Base-by-base conservation (phyloP, 2,888 invertebrate genomes). In the Hedychridium roseum region DNA sequence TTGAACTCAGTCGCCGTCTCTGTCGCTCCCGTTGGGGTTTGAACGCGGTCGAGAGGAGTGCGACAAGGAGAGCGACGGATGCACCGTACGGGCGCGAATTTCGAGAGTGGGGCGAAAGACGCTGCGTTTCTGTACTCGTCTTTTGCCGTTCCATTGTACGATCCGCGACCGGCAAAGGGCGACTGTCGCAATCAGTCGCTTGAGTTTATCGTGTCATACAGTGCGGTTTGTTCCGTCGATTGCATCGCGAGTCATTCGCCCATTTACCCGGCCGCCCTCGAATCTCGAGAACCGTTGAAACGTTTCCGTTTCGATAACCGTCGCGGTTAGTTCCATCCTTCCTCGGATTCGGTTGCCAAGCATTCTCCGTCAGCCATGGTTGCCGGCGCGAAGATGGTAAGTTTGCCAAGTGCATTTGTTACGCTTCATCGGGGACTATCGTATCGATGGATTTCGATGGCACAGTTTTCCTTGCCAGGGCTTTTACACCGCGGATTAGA, bases 311-410 rank as follows among this genome's bases (percentile, higher is more conserved):
- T 20, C 34, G 7, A 4, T 12, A 17, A 23, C 21, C 11, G 11
- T 21, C 27, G 27, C 26, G 20, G 21, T 30, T 41, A 21, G 20
- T 28, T 11, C 27, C 21, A 26, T 30, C 31, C 12, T 2, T 38
- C 40, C 23, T 16, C 28, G 40, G 26, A 30, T n/a, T 38, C 31
- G 3, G 20, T 50, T 48, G 36, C 31, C 18, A 41, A 32, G 38
- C 41, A 26, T 42, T 31, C 27, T 31, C 34, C 42, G 37, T 42
- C 36, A 66, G 52, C 57, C 55, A 76, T 76, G 75, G 75, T 76
- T 43, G 74, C 73, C 50, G 64, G 76, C 35, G 63, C 69, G 45
- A 76, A 76, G 58, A 74, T 74, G 76, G 75, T 76, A 70, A 72
- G 73, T 44, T n/a, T n/a, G n/a, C n/a, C n/a, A n/a, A n/a, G n/a